Evolutionary conservation across 2,113 vertebrate genomes (phyloP).

Genomic region (Trematocara macrostoma): DNA sequence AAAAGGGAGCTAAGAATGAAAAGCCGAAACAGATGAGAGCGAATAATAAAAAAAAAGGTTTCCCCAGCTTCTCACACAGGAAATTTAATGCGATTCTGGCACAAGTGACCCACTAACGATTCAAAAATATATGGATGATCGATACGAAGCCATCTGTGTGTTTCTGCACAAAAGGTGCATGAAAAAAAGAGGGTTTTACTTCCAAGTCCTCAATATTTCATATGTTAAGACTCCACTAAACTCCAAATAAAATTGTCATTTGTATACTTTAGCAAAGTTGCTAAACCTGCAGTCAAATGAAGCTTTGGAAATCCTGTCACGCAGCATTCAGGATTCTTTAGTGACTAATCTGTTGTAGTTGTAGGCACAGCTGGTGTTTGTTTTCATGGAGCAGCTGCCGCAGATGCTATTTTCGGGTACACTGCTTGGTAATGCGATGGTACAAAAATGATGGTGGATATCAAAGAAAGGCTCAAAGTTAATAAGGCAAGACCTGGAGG

Average conservation of each 20-base stretch:
- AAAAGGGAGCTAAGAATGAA: background rate
- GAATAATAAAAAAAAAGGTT: background rate
- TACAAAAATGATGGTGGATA: background rate
- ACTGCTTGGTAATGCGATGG: background rate
- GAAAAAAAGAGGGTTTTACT: background rate
- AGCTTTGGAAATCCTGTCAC: background rate
- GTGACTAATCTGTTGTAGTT: background rate
- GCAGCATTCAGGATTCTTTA: background rate
- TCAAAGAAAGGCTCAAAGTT: background rate
- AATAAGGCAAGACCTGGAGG: background rate
- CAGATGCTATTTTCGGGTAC: background rate
- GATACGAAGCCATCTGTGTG: rapidly evolving
- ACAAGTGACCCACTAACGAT: background rate
- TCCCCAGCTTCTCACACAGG: background rate
- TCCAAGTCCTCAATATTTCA: background rate
- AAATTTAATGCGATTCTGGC: background rate
- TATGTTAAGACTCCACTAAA: background rate
- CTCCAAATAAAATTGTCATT: background rate
- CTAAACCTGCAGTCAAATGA: background rate
- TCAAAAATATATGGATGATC: background rate
- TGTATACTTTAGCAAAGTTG: background rate
- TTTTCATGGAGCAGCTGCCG: background rate
- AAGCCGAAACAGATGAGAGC: background rate
- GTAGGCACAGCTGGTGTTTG: constrained; percentile 16
- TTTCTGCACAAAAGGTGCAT: background rate